Evolutionary conservation across 2,797 vertebrate species (phyloP), one percentile per base, ranked within the genome.

Genomic region (Acanthiza pusilla): DNA sequence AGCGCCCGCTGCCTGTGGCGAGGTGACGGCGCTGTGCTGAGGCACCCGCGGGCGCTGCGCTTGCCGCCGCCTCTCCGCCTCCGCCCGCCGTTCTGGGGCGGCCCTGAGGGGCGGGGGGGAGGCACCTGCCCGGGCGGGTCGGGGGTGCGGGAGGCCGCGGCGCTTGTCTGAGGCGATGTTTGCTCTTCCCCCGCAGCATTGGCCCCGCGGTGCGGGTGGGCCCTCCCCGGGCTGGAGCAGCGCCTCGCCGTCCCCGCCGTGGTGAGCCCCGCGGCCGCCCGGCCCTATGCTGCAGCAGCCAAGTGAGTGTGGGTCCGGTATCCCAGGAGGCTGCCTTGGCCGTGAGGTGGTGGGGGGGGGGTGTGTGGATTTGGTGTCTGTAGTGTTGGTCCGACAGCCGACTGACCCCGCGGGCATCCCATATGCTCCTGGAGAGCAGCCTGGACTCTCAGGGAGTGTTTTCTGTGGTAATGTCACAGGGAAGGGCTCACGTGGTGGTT

Each of bases 221-320:
- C 82, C 32, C 38, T 89, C 26, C 80, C 78, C 30, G 89, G 71
- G 58, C 72, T 91, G 57, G 27, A 51, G 80, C 93, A n/a, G 77
- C 91, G 86, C 50, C 54, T 45, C 16, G 54, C 91, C 54, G 80
- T 43, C 85, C 65, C 85, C n/a, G 80, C 83, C 32, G 29, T 48
- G 74, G 7, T 66, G 57, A 91, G 45, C 43, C 11, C 92, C 58
- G 72, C 47, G 4, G 34, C 72, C 20, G 53, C 3, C 23, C 97
- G 97, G 94, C 15, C 68, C 61, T 98, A 96, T 62, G 97, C 97
- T 38, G 92, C 96, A 27, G 57, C 65, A 38, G 43, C 73, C 21
- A 98, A 90, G 98, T 98, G 97, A 97, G 98, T 97, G 71, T 21
- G 27, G n/a, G 7, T 20, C 11, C 9, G 25, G 43, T 19, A 1